Evolutionary conservation across 2,113 vertebrate species (phyloP).

Genomic region (Capricornis sumatraensis): DNA sequence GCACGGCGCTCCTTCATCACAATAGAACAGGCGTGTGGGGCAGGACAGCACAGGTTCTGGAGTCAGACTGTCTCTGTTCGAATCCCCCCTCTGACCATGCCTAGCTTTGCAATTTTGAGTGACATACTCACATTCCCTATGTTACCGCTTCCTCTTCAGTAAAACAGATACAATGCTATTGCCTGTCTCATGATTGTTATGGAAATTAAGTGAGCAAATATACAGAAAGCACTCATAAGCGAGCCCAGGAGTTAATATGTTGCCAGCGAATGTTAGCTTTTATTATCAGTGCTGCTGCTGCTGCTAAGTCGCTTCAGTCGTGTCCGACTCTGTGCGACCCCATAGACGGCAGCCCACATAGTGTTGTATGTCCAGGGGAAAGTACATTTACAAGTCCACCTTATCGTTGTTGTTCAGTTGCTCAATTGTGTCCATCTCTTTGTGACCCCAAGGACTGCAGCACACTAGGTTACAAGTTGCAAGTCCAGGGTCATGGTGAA

Average conservation of each 20-base stretch:
- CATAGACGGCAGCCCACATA: too few species aligned
- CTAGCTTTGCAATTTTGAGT: neutral
- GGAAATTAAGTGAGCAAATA: neutral
- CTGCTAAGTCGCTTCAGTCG: too few species aligned
- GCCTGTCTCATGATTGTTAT: neutral
- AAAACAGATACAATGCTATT: neutral
- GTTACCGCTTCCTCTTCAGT: neutral
- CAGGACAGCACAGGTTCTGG: neutral
- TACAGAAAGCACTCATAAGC: neutral
- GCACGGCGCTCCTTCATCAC: fast-evolving
- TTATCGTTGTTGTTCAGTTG: neutral
- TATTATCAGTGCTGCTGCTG: neutral
- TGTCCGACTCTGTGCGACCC: too few species aligned
- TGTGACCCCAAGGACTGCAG: neutral
- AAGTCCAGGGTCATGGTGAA: neutral
- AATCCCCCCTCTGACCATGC: neutral
- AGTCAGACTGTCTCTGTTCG: neutral
- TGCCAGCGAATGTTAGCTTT: neutral
- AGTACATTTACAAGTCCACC: neutral
- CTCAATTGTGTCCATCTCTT: neutral
- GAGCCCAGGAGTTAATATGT: neutral
- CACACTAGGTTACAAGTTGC: neutral
- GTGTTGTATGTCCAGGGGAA: neutral
- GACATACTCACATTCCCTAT: neutral
- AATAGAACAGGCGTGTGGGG: fast-evolving